A percentile compares a stretch with the other conserved stretches of the same genome.
Evolutionary conservation across 2,797 vertebrate species (phyloP).

Genomic region (Calcarius lapponicus): DNA sequence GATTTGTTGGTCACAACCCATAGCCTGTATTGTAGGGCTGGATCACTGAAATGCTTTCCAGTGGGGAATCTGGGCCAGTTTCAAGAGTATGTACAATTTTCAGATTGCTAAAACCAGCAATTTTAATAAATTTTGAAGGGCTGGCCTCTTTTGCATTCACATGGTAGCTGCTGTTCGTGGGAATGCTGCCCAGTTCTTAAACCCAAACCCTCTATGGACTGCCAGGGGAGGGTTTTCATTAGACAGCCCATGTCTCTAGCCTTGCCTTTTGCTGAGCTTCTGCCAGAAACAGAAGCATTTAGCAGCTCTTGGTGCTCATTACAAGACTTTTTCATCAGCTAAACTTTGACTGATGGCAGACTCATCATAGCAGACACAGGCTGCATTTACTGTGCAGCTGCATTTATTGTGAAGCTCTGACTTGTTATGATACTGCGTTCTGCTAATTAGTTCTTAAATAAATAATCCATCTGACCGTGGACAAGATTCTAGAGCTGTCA

Average conservation of each 20-base stretch:
- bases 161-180: neutral
- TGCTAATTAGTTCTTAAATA: conserved; percentile 46
- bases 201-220: neutral
- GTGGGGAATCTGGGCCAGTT: neutral
- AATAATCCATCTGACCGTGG: conserved; percentile 16
- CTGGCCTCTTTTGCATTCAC: neutral
- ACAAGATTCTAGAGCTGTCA: conserved; percentile 11
- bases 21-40: neutral
- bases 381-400: conserved; percentile 18
- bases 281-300: conserved; percentile 34
- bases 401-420: conserved; percentile 16
- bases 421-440: neutral
- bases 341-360: conserved; percentile 26
- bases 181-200: neutral
- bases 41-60: neutral
- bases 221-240: neutral
- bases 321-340: conserved; percentile 12
- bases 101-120: neutral
- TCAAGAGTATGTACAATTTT: neutral
- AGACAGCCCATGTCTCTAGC: neutral
- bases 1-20: neutral
- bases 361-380: neutral
- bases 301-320: neutral
- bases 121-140: neutral
- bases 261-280: conserved; percentile 8